These are phyloP conservation scores for Oeneis ivallda DNA, from an alignment of 2,888 invertebrate genomes.

Conservation along the genomic window DNA sequence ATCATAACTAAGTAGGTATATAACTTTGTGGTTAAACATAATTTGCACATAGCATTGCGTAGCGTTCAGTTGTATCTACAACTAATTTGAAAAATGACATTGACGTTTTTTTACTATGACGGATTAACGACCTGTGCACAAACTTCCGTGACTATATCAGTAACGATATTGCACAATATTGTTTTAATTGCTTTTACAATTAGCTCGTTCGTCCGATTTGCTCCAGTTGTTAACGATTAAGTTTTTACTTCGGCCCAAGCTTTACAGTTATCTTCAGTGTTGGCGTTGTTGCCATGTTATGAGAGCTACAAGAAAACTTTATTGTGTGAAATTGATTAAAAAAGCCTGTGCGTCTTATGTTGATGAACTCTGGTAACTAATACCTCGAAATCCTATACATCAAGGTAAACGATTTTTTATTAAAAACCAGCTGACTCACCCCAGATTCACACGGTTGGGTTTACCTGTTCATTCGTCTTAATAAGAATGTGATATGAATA, in stretches of 20 bases:
- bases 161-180: slow-evolving; percentile 75
- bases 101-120: slow-evolving; percentile 20
- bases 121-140: slow-evolving; percentile 33
- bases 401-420: background rate
- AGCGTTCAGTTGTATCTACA: background rate
- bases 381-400: slow-evolving; percentile 16
- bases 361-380: slow-evolving; percentile 31
- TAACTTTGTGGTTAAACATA: background rate
- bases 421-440: background rate
- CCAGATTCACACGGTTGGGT: background rate
- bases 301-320: slow-evolving; percentile 58
- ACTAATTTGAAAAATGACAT: slow-evolving; percentile 15
- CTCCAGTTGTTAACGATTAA: slow-evolving; percentile 79
- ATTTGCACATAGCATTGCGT: background rate
- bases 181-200: slow-evolving; percentile 70
- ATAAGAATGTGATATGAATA: background rate
- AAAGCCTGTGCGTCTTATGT: slow-evolving; percentile 38
- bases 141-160: slow-evolving; percentile 53
- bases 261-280: slow-evolving; percentile 68
- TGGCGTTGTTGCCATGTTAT: slow-evolving; percentile 58
- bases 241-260: slow-evolving; percentile 71
- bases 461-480: background rate
- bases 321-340: slow-evolving; percentile 53
- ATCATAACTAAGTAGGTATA: too few species aligned
- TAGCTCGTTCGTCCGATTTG: slow-evolving; percentile 73